phyloP scores from a whole-genome alignment of 2,888 invertebrate species.

The Heteromurus nitidus region DNA sequence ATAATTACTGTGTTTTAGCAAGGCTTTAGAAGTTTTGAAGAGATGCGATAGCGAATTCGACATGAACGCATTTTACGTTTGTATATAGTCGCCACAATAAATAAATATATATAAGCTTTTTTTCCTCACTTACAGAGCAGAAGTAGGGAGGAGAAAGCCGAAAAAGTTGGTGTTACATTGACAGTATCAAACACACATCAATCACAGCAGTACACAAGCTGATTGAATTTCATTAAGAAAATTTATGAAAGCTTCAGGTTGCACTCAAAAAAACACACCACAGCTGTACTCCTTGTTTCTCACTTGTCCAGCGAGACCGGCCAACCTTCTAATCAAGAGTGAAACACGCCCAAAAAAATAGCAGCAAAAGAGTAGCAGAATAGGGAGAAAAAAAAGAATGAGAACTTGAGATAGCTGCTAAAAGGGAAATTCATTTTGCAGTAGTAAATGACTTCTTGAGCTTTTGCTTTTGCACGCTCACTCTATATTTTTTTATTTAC shows the following conservation, averaged over 20 bases:
- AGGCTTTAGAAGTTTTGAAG: slow-evolving; percentile 11
- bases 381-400: slow-evolving; percentile 30
- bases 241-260: slow-evolving; percentile 29
- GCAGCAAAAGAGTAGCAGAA: slow-evolving; percentile 14
- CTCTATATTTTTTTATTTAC: slow-evolving; percentile 17
- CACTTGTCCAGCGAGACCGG: neutral
- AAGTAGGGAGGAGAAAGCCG: slow-evolving; percentile 40
- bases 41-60: neutral
- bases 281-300: neutral
- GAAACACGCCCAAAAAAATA: slow-evolving; percentile 29
- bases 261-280: neutral
- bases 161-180: slow-evolving; percentile 35
- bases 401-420: slow-evolving; percentile 38
- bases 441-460: slow-evolving; percentile 44
- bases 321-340: neutral
- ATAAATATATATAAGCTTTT: neutral
- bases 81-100: neutral
- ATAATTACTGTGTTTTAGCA: slow-evolving; percentile 28
- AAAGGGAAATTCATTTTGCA: slow-evolving; percentile 47
- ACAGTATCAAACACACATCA: slow-evolving; percentile 61
- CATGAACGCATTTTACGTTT: neutral
- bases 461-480: slow-evolving; percentile 28
- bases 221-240: slow-evolving; percentile 63
- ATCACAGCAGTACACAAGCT: slow-evolving; percentile 53
- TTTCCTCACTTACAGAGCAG: neutral